Evolutionary conservation across 2,797 vertebrate genomes (phyloP).

Genomic region (Sebastes glaucus): DNA sequence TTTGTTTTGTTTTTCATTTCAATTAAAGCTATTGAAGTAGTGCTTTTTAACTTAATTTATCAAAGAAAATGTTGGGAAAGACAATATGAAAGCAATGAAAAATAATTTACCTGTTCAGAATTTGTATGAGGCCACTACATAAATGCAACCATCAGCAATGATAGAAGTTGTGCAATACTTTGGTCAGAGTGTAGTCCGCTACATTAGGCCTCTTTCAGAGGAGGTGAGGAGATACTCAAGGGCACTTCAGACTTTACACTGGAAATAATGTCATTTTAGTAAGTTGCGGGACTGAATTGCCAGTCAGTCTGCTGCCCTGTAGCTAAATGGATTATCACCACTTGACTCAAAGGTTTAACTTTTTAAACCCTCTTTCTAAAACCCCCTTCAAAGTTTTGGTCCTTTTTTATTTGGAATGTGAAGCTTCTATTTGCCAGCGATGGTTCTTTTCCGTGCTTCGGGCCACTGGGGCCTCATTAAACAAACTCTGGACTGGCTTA

Average conservation of each 20-base stretch:
- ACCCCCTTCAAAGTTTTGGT: conserved; percentile 6
- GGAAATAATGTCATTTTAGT: neutral
- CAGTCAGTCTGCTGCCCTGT: neutral
- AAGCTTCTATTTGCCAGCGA: conserved; percentile 32
- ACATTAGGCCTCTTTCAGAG: neutral
- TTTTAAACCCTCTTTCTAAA: conserved; percentile 36
- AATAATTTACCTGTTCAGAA: neutral
- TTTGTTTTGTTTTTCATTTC: neutral
- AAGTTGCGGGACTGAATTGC: neutral
- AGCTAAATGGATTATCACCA: conserved; percentile 37
- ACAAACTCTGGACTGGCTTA: conserved; percentile 71
- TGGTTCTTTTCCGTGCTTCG: conserved; percentile 49
- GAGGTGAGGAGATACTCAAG: neutral
- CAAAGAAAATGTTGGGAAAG: neutral
- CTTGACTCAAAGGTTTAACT: conserved; percentile 40
- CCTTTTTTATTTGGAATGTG: conserved; percentile 32
- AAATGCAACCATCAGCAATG: neutral
- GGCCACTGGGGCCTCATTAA: conserved; percentile 71
- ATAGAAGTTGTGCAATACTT: neutral
- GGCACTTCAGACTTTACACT: neutral
- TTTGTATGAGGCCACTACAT: neutral
- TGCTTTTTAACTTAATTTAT: neutral
- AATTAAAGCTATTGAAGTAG: neutral
- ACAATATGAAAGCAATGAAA: neutral
- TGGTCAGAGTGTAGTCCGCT: neutral